Conservation (phyloP, 1,140 invertebrate species). For the Archegozetes longisetosus region DNA sequence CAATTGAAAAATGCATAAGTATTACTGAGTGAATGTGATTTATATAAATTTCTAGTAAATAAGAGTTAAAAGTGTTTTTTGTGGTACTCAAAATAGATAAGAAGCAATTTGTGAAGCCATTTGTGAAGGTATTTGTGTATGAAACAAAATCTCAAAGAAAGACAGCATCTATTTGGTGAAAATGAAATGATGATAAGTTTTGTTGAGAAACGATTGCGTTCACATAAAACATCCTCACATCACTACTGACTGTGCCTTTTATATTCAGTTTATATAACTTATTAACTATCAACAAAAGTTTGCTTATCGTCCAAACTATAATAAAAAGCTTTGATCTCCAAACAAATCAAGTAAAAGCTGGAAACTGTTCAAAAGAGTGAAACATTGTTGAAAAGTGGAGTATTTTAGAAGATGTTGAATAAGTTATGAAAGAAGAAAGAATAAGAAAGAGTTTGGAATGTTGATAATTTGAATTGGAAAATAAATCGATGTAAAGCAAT, state of each 20-base stretch:
- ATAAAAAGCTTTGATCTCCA: no score
- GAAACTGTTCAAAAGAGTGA: no score
- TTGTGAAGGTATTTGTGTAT: background rate
- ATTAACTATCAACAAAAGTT: background rate
- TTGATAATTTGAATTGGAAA: no score
- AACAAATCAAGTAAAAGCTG: no score
- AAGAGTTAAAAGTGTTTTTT: background rate
- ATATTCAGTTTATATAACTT: background rate
- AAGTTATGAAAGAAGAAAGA: no score
- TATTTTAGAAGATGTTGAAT: no score
- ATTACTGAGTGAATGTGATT: background rate
- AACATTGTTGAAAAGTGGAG: no score
- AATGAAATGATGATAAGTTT: background rate
- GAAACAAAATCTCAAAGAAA: background rate
- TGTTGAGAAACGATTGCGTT: no score
- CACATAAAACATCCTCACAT: no score
- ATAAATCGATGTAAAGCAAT: no score
- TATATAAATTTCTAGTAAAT: background rate
- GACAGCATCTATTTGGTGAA: background rate
- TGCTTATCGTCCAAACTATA: no score
- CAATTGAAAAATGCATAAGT: background rate
- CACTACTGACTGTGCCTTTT: background rate
- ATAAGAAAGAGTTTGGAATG: no score
- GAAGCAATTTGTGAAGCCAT: background rate
- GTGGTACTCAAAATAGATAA: background rate